These are phyloP conservation scores for Heterohyrax brucei DNA, from an alignment of 2,797 vertebrate species.

Conservation along the genomic window DNA sequence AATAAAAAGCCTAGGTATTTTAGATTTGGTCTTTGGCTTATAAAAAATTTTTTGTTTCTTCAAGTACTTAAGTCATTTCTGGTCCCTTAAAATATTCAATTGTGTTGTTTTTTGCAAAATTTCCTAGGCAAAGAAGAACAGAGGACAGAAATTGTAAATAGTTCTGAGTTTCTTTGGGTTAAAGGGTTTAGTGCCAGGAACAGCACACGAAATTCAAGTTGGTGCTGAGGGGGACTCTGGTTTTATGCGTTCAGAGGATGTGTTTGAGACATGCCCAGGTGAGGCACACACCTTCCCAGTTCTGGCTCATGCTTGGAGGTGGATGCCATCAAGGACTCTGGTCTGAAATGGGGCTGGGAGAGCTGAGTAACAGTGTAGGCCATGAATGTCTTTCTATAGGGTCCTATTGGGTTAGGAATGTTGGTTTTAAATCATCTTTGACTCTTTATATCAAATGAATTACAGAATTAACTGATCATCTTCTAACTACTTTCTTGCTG, in stretches of 20 bases:
- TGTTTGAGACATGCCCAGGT: slow-evolving; percentile 97
- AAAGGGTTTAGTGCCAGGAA: slow-evolving; percentile 96
- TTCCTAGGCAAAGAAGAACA: slow-evolving; percentile 97
- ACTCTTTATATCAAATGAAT: slow-evolving; percentile 65
- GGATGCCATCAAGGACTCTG: background rate
- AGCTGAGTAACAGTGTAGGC: background rate
- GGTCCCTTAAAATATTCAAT: slow-evolving; percentile 89
- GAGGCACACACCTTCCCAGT: slow-evolving; percentile 90
- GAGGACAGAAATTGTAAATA: slow-evolving; percentile 97
- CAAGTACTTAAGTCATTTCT: slow-evolving; percentile 79
- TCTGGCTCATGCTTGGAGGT: slow-evolving; percentile 77
- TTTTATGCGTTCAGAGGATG: slow-evolving; percentile 95
- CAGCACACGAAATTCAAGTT: slow-evolving; percentile 97
- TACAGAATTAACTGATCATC: slow-evolving; percentile 33
- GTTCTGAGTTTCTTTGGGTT: slow-evolving; percentile 96
- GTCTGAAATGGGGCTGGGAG: background rate
- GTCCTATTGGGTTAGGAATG: slow-evolving; percentile 39
- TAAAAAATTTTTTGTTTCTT: slow-evolving; percentile 82
- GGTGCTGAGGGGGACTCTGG: slow-evolving; percentile 94
- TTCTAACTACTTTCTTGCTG: background rate
- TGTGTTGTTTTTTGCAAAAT: slow-evolving; percentile 93
- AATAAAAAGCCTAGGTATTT: slow-evolving; percentile 47
- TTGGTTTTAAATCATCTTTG: slow-evolving; percentile 58
- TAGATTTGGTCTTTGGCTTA: slow-evolving; percentile 78
- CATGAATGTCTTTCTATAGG: background rate